These are phyloP conservation scores for Alethe castanea DNA, from an alignment of 2,113 vertebrate genomes.

Conservation along the genomic window DNA sequence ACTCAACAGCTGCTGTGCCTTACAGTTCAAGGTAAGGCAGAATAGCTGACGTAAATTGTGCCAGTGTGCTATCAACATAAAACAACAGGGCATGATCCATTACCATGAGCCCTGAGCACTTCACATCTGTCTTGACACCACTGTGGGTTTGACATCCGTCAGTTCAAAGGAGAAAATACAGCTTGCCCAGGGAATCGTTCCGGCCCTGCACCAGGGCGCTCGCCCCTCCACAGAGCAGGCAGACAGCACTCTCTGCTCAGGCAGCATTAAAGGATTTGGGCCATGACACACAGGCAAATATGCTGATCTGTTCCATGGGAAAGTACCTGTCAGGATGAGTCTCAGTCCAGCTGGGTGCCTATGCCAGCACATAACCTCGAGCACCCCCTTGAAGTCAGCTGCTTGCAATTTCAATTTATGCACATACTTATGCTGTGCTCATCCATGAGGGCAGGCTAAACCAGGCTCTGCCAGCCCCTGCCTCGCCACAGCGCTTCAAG, in stretches of 20 bases:
- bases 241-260: neutral
- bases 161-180: constrained; percentile 62
- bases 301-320: neutral
- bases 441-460: neutral
- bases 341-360: neutral
- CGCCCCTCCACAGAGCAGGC: neutral
- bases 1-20: constrained; percentile 46
- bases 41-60: constrained; percentile 61
- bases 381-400: neutral
- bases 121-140: constrained; percentile 62
- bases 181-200: neutral
- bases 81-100: constrained; percentile 53
- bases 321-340: neutral
- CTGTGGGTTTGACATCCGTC: constrained; percentile 53
- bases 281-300: constrained; percentile 10
- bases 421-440: neutral
- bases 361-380: neutral
- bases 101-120: neutral
- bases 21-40: constrained; percentile 64
- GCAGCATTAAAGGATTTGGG: neutral
- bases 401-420: neutral
- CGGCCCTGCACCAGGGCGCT: neutral
- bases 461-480: neutral
- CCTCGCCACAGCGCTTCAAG: neutral
- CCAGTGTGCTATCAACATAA: constrained; percentile 35